phyloP scores from a whole-genome alignment of 2,797 vertebrate species.

The Pseudocheirus occidentalis region DNA sequence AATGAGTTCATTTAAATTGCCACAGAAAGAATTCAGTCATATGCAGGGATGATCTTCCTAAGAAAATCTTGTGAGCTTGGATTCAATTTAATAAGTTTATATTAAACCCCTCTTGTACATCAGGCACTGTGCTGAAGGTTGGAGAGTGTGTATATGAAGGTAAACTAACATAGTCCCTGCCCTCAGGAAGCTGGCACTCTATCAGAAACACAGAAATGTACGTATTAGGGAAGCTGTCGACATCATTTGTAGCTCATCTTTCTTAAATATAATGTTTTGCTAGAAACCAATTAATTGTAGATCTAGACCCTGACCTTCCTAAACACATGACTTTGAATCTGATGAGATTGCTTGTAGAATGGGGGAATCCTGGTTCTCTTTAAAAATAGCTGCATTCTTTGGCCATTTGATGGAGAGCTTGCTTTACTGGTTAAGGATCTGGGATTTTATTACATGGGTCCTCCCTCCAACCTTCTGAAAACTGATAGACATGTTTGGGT shows the following conservation, averaged over 20 bases:
- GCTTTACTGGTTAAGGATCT: no score
- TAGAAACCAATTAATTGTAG: constrained; percentile 11
- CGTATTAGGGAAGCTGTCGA: neutral
- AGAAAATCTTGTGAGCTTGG: neutral
- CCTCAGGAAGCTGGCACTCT: neutral
- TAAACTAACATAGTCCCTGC: neutral
- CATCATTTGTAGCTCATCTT: constrained; percentile 34
- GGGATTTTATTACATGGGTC: no score
- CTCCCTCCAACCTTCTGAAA: no score
- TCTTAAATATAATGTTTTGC: constrained; percentile 23
- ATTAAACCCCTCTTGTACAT: neutral
- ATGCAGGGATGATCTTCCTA: neutral
- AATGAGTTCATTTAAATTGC: neutral
- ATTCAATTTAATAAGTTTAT: neutral
- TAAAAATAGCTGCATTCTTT: neutral
- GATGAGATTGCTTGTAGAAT: constrained; percentile 1
- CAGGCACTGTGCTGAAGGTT: neutral
- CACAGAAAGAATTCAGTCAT: neutral
- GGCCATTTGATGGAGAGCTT: no score
- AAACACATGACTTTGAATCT: neutral
- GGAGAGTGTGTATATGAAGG: neutral
- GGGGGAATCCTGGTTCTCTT: neutral
- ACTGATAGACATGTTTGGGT: no score
- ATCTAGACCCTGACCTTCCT: constrained; percentile 7
- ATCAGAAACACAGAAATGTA: neutral